Conservation (phyloP, 2,888 invertebrate genomes). For the Spatulosminthurus flaviceps region DNA sequence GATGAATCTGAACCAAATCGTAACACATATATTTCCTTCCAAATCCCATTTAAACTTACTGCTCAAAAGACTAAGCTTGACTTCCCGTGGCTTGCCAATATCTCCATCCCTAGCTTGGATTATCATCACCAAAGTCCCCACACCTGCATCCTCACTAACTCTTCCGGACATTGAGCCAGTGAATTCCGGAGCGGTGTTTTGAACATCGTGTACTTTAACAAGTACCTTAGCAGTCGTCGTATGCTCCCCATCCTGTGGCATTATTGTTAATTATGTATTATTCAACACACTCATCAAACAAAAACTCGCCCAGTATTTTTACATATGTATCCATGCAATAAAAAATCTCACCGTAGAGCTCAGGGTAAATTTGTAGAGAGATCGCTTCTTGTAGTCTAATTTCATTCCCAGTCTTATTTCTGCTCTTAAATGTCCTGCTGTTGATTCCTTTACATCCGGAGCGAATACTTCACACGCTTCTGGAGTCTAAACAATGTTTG, state of each 20-base stretch:
- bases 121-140: slow-evolving; percentile 80
- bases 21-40: too few relatives aligned
- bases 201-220: slow-evolving; percentile 83
- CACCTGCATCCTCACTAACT: slow-evolving; percentile 82
- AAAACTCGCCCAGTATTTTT: background rate
- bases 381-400: slow-evolving; percentile 80
- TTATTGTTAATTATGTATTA: background rate
- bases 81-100: slow-evolving; percentile 80
- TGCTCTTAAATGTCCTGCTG: slow-evolving; percentile 74
- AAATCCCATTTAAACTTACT: slow-evolving; percentile 74
- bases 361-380: slow-evolving; percentile 80
- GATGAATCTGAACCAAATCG: too few relatives aligned
- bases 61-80: slow-evolving; percentile 80
- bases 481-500: slow-evolving; percentile 69
- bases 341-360: slow-evolving; percentile 76
- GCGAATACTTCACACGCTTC: slow-evolving; percentile 78
- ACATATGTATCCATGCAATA: background rate
- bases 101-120: slow-evolving; percentile 87
- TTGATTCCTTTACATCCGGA: slow-evolving; percentile 72
- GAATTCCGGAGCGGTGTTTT: slow-evolving; percentile 87
- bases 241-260: slow-evolving; percentile 78
- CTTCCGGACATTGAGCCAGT: slow-evolving; percentile 81
- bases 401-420: slow-evolving; percentile 76
- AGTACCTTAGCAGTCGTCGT: slow-evolving; percentile 78
- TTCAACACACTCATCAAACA: background rate